Conservation (phyloP, 2,113 vertebrate genomes). For the Megaleporinus macrocephalus region DNA sequence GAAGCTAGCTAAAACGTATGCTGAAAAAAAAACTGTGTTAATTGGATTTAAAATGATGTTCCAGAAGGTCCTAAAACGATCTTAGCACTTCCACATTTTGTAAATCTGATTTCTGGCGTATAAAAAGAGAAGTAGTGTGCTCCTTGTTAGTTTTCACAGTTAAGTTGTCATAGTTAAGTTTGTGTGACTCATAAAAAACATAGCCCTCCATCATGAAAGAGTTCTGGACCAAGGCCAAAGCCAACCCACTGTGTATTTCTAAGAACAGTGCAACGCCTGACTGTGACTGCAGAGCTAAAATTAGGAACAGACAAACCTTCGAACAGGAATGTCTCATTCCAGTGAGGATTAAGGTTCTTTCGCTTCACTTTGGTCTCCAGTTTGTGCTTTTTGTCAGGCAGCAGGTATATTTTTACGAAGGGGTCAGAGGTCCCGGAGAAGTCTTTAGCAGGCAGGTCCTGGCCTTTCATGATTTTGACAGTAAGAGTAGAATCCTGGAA, state of each 20-base stretch:
- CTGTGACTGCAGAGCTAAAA: not conserved
- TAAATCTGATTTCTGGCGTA: not conserved
- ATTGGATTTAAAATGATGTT: not conserved
- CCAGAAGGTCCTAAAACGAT: not conserved
- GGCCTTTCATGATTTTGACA: constrained; percentile 95
- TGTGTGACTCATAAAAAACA: not conserved
- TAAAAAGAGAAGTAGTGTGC: not conserved
- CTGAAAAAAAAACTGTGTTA: no score
- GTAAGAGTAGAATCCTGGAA: constrained; percentile 98
- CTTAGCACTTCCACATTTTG: not conserved
- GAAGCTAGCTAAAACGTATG: no score
- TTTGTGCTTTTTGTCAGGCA: constrained; percentile 99
- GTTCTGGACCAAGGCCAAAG: no score
- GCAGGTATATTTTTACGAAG: constrained; percentile 98
- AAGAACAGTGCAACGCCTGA: not conserved
- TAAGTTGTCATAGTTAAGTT: not conserved
- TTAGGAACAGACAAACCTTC: constrained; percentile 82
- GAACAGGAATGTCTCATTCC: constrained; percentile 99
- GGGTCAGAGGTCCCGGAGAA: constrained; percentile 98
- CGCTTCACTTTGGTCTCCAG: constrained; percentile 99
- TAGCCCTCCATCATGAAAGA: not conserved
- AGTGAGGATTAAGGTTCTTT: constrained; percentile 98
- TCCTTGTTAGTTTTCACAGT: not conserved
- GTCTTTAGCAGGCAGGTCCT: constrained; percentile 97
- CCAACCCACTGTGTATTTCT: not conserved